Conservation (phyloP, 2,113 vertebrate genomes). For the Phaethornis superciliosus region DNA sequence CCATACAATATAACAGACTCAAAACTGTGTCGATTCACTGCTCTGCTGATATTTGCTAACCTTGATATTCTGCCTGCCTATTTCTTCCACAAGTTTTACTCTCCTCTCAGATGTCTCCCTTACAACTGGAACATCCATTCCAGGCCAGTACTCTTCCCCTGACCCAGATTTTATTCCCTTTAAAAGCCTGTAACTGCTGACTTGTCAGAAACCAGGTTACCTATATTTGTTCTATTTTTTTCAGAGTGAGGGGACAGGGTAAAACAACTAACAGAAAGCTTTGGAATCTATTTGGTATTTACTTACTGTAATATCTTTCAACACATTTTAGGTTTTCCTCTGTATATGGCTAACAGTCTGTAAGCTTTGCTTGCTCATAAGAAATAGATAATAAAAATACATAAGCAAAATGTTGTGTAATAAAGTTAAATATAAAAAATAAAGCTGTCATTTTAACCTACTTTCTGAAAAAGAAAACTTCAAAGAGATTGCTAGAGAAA, state of each 20-base stretch:
- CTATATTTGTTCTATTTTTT: neutral
- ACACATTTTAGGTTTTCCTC: neutral
- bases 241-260: neutral
- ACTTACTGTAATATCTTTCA: neutral
- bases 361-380: neutral
- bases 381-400: neutral
- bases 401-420: neutral
- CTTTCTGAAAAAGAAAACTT: neutral
- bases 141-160: neutral
- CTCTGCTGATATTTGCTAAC: neutral
- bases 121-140: neutral
- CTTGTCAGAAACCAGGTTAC: slow-evolving; percentile 36
- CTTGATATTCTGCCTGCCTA: neutral
- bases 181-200: neutral
- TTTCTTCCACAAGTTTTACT: neutral
- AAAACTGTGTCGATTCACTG: neutral
- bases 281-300: slow-evolving; percentile 1
- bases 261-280: neutral
- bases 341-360: neutral
- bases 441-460: neutral
- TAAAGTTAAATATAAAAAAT: neutral
- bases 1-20: neutral
- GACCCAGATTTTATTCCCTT: neutral
- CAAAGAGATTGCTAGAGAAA: neutral
- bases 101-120: neutral